Evolutionary conservation across 2,888 invertebrate genomes (phyloP).

Genomic region (Hyppa rectilinea): DNA sequence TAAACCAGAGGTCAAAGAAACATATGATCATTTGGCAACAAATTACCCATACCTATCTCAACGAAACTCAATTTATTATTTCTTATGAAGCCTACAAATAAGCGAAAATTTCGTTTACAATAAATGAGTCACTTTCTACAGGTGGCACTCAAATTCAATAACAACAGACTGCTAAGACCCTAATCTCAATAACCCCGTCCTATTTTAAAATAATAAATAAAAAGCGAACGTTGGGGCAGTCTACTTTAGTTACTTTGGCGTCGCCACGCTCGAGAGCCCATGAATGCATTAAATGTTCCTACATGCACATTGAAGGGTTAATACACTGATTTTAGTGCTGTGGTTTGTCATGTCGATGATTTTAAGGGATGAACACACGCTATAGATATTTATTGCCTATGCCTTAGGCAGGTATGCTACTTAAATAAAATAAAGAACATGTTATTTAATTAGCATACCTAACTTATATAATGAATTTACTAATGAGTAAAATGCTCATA

Average conservation of each 20-base stretch:
- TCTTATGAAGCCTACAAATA: background rate
- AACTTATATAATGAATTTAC: no score
- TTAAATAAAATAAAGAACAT: no score
- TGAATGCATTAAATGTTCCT: slow-evolving; percentile 87
- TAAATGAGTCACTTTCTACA: slow-evolving; percentile 28
- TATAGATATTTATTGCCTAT: no score
- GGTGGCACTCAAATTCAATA: slow-evolving; percentile 43
- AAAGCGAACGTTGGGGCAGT: slow-evolving; percentile 73
- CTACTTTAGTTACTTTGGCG: slow-evolving; percentile 86
- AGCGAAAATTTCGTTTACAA: background rate
- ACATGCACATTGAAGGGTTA: slow-evolving; percentile 79
- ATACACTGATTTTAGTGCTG: slow-evolving; percentile 56
- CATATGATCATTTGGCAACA: no score
- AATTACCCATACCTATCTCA: no score
- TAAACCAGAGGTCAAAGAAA: no score
- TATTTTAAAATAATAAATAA: slow-evolving; percentile 88
- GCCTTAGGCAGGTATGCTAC: no score
- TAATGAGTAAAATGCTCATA: background rate
- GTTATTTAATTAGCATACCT: no score
- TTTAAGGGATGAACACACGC: background rate
- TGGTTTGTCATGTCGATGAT: slow-evolving; percentile 5
- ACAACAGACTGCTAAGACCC: slow-evolving; percentile 46
- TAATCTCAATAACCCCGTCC: slow-evolving; percentile 79
- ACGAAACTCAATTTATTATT: no score
- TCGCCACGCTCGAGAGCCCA: slow-evolving; percentile 88